Evolutionary conservation across 2,797 vertebrate genomes (phyloP).

Genomic region (Hozukius guyotensis): DNA sequence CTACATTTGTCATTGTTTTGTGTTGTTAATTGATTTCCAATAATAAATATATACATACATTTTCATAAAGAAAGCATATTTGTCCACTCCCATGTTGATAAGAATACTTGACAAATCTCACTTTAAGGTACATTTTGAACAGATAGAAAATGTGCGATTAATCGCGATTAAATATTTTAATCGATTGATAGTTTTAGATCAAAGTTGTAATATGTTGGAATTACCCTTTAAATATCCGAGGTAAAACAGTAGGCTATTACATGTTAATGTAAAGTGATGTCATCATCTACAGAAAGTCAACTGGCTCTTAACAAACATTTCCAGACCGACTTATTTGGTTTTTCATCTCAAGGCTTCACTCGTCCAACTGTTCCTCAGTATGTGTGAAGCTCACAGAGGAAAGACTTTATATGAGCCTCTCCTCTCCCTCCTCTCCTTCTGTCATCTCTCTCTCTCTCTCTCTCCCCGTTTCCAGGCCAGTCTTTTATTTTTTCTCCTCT

Average conservation of each 20-base stretch:
- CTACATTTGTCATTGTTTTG: no score
- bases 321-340: conserved; percentile 42
- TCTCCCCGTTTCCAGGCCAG: conserved; percentile 64
- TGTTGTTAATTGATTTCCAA: no score
- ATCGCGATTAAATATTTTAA: no score
- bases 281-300: conserved; percentile 8
- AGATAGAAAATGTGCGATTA: no score
- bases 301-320: conserved; percentile 36
- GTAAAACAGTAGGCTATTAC: background rate
- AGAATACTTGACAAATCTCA: no score
- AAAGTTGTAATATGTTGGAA: background rate
- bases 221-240: background rate
- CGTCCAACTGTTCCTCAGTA: conserved; percentile 50
- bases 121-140: no score
- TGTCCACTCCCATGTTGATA: no score
- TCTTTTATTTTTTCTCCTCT: conserved; percentile 43
- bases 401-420: conserved; percentile 45
- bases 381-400: conserved; percentile 40
- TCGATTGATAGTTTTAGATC: background rate
- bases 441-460: conserved; percentile 7
- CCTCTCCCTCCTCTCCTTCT: conserved; percentile 57
- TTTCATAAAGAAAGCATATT: no score
- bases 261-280: background rate
- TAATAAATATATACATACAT: no score
- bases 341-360: conserved; percentile 30